Conservation (phyloP, 2,888 invertebrate genomes). For the Steinernema carpocapsae region DNA sequence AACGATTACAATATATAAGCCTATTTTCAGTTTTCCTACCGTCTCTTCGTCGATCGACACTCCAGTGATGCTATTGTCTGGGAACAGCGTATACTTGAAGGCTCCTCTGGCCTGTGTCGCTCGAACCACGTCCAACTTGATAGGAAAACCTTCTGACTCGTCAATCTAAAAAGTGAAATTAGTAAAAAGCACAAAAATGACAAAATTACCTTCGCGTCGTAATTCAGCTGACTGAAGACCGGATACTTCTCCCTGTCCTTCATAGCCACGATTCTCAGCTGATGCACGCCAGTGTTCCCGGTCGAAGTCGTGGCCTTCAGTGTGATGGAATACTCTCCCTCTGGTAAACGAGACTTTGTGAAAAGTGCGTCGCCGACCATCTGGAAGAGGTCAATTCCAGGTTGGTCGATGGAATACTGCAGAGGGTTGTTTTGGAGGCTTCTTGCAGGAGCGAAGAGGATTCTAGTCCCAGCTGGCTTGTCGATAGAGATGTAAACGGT, state of each 20-base stretch:
- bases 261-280: slow-evolving; percentile 62
- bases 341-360: slow-evolving; percentile 37
- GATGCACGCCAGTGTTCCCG: slow-evolving; percentile 42
- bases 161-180: background rate
- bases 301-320: slow-evolving; percentile 42
- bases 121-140: slow-evolving; percentile 4
- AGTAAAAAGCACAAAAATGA: too few species aligned
- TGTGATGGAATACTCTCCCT: slow-evolving; percentile 42
- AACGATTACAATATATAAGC: background rate
- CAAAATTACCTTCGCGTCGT: slow-evolving; percentile 46
- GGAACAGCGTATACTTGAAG: background rate
- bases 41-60: background rate
- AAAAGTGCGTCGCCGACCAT: slow-evolving; percentile 44
- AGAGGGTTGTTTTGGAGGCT: slow-evolving; percentile 42
- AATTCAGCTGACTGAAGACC: slow-evolving; percentile 63
- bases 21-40: background rate
- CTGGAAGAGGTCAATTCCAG: slow-evolving; percentile 41
- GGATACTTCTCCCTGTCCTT: slow-evolving; percentile 65
- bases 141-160: background rate
- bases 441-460: slow-evolving; percentile 49
- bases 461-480: slow-evolving; percentile 59
- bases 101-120: background rate
- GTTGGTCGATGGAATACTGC: slow-evolving; percentile 35
- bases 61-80: background rate
- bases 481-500: slow-evolving; percentile 65